Conservation (phyloP, 2,888 invertebrate genomes). For the Halictus ligatus region DNA sequence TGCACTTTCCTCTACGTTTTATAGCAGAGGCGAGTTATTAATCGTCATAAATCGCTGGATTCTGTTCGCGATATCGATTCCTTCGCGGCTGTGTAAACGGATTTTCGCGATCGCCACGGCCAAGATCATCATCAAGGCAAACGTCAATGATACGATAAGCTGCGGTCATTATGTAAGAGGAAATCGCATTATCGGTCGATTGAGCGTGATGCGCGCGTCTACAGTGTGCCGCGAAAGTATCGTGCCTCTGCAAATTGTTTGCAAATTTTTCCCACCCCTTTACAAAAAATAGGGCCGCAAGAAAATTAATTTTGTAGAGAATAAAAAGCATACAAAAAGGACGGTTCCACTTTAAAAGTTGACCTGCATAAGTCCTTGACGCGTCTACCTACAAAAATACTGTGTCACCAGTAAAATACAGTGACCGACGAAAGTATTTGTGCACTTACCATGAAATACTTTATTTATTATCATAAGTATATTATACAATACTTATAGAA, state of each 20-base stretch:
- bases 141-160: slow-evolving; percentile 52
- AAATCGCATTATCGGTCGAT: slow-evolving; percentile 58
- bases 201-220: slow-evolving; percentile 28
- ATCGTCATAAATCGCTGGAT: slow-evolving; percentile 18
- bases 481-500: no score
- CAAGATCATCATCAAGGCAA: slow-evolving; percentile 60
- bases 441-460: no score
- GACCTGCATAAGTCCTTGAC: not conserved
- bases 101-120: slow-evolving; percentile 53
- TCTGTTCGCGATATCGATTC: slow-evolving; percentile 45
- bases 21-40: not conserved
- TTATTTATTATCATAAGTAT: no score
- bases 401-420: no score
- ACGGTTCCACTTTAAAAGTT: not conserved
- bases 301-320: not conserved
- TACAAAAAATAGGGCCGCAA: no score
- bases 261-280: not conserved
- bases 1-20: not conserved
- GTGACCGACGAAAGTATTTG: no score
- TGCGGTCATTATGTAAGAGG: slow-evolving; percentile 46
- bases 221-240: not conserved
- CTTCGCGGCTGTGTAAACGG: slow-evolving; percentile 47
- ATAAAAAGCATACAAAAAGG: not conserved
- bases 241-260: not conserved
- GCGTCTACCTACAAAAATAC: no score